A percentile compares a stretch with the other conserved stretches of the same genome.
Conservation (phyloP, 2,797 vertebrate species). For the Eupleurogrammus muticus region DNA sequence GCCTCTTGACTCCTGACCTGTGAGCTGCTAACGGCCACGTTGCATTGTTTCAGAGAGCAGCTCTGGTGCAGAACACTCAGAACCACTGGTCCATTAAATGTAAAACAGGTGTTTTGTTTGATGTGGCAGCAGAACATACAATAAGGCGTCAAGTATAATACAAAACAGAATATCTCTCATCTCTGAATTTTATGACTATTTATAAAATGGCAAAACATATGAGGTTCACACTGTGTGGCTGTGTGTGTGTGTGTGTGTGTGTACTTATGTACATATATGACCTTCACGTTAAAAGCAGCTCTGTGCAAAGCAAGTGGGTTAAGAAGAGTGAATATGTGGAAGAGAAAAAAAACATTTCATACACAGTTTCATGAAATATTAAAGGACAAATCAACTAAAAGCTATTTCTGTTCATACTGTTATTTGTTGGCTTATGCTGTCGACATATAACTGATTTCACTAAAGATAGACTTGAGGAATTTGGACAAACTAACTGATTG, state of each 20-base stretch:
- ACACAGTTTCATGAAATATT: conserved; percentile 41
- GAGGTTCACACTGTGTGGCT: background rate
- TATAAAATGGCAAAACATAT: background rate
- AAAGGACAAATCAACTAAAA: conserved; percentile 32
- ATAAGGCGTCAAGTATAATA: background rate
- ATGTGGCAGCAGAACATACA: conserved; percentile 6
- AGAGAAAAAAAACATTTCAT: conserved; percentile 2
- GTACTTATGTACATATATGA: background rate
- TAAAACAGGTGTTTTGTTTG: background rate
- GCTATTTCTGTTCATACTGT: conserved; percentile 10
- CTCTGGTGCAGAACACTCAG: conserved; percentile 9
- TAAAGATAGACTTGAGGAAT: background rate
- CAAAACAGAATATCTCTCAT: background rate
- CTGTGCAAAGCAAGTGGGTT: conserved; percentile 19
- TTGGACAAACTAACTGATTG: background rate
- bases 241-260: background rate
- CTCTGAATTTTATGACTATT: background rate
- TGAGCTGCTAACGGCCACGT: conserved; percentile 15
- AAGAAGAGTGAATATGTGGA: conserved; percentile 1
- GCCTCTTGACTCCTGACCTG: conserved; percentile 37
- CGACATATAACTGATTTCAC: background rate
- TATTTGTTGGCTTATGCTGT: background rate
- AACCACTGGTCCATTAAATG: conserved; percentile 4
- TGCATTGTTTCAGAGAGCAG: conserved; percentile 5
- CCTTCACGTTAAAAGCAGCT: conserved; percentile 4